Percentiles rank a stretch among this genome's conserved stretches.
phyloP scores from a whole-genome alignment of 2,888 invertebrate species.

The Sarcophaga rosellei region DNA sequence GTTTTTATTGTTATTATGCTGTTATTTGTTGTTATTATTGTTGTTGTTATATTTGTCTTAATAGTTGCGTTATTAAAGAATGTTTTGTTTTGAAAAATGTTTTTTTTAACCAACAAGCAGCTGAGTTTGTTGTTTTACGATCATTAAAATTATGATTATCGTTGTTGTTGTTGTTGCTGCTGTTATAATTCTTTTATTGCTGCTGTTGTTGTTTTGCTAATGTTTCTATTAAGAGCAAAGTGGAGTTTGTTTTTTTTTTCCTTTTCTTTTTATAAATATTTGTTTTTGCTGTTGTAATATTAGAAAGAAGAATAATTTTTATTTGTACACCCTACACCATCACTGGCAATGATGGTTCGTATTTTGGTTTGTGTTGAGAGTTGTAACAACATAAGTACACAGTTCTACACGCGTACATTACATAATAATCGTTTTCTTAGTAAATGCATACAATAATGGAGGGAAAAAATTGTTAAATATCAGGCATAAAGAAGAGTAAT shows the following conservation, averaged over 20 bases:
- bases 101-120: neutral
- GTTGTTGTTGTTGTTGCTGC: conserved; percentile 11
- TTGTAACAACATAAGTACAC: too few relatives aligned
- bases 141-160: conserved; percentile 41
- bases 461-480: too few relatives aligned
- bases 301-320: conserved; percentile 27
- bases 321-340: too few relatives aligned
- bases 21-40: neutral
- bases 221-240: too few relatives aligned
- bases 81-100: conserved; percentile 18
- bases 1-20: conserved; percentile 9
- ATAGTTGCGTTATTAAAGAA: conserved; percentile 48
- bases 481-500: too few relatives aligned
- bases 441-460: too few relatives aligned
- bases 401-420: too few relatives aligned
- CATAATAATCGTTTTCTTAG: too few relatives aligned
- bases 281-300: conserved; percentile 13
- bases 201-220: neutral
- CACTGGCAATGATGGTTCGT: too few relatives aligned
- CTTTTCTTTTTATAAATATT: neutral
- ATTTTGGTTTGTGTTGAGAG: too few relatives aligned
- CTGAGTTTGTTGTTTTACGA: conserved; percentile 33
- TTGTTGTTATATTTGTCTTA: conserved; percentile 22
- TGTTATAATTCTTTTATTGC: conserved; percentile 9
- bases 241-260: neutral